Percentiles rank a stretch among this genome's conserved stretches.
Conservation (phyloP, 2,888 invertebrate species). For the Anthophora plumipes region DNA sequence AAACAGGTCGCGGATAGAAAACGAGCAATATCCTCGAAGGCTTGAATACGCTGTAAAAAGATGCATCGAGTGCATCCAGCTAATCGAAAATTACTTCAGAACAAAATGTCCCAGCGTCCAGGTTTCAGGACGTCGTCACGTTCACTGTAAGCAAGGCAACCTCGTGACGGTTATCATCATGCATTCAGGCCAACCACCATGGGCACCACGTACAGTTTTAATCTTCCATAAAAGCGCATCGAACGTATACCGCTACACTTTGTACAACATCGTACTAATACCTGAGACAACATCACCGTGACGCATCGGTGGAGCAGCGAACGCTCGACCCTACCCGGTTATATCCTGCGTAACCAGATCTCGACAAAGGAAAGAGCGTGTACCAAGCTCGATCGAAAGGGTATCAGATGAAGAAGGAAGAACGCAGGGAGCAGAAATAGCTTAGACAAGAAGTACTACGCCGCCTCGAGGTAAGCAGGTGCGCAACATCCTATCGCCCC, state of each 20-base stretch:
- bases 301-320: conserved; percentile 45
- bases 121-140: not conserved
- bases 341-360: conserved; percentile 74
- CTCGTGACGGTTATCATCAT: not conserved
- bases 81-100: conserved; percentile 4
- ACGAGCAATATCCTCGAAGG: not conserved
- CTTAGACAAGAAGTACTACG: conserved; percentile 65
- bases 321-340: conserved; percentile 21
- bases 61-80: too few species aligned
- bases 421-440: conserved; percentile 29
- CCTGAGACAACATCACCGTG: conserved; percentile 42
- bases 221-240: conserved; percentile 47
- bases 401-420: conserved; percentile 31
- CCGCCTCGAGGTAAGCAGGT: conserved; percentile 82
- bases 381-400: conserved; percentile 15
- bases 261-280: conserved; percentile 32
- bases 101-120: not conserved
- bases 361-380: conserved; percentile 69
- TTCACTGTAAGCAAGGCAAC: not conserved
- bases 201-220: conserved; percentile 17
- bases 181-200: conserved; percentile 1
- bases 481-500: conserved; percentile 78
- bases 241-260: conserved; percentile 29
- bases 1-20: not conserved
- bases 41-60: not conserved